Percentiles rank a stretch among this genome's conserved stretches.
Evolutionary conservation across 2,888 invertebrate species (phyloP).

Genomic region (Hirtodrosophila duncani): DNA sequence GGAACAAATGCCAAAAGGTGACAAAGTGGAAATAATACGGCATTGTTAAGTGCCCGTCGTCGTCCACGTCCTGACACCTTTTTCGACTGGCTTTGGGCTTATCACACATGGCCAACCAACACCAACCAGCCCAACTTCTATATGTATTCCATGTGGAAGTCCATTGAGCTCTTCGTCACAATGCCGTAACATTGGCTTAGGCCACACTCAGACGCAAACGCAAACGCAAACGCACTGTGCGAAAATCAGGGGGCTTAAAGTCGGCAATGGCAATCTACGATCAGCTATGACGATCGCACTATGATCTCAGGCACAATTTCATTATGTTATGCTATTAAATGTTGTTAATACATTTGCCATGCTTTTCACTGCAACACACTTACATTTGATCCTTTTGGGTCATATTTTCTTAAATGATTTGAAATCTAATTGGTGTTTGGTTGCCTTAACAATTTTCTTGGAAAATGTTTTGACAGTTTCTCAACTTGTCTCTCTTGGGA

Average conservation of each 20-base stretch:
- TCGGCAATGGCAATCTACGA: slow-evolving; percentile 22
- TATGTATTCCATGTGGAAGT: background rate
- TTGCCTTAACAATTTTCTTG: slow-evolving; percentile 50
- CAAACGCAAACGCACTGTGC: slow-evolving; percentile 37
- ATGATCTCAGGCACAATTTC: slow-evolving; percentile 51
- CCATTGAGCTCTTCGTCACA: slow-evolving; percentile 35
- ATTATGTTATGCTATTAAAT: slow-evolving; percentile 67
- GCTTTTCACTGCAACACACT: background rate
- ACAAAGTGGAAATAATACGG: slow-evolving; percentile 73
- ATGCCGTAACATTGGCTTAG: slow-evolving; percentile 71
- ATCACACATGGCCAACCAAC: slow-evolving; percentile 35
- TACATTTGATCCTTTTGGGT: background rate
- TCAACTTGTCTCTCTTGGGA: background rate
- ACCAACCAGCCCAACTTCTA: slow-evolving; percentile 9
- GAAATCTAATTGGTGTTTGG: slow-evolving; percentile 67
- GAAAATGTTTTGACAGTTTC: slow-evolving; percentile 58
- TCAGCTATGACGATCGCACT: slow-evolving; percentile 25
- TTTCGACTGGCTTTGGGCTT: slow-evolving; percentile 46
- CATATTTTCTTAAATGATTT: slow-evolving; percentile 63
- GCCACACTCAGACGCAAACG: no score
- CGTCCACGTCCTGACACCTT: slow-evolving; percentile 36
- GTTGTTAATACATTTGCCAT: slow-evolving; percentile 37
- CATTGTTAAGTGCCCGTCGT: slow-evolving; percentile 52
- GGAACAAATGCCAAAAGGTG: slow-evolving; percentile 62
- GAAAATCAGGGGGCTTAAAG: slow-evolving; percentile 58